These are phyloP conservation scores for Malurus cyaneus DNA, from an alignment of 2,113 vertebrate genomes.

Conservation along the genomic window DNA sequence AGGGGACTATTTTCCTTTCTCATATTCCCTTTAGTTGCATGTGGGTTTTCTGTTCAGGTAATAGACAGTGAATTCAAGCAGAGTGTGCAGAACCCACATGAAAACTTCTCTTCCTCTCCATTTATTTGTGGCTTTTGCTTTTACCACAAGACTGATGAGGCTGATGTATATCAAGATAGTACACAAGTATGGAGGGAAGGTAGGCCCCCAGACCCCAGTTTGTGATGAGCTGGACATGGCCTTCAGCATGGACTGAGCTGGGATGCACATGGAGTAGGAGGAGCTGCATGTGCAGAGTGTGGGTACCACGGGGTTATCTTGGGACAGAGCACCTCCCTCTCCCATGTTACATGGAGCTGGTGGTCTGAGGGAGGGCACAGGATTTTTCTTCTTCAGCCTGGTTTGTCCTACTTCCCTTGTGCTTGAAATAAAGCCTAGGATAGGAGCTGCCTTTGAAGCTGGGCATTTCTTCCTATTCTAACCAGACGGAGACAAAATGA, in stretches of 20 bases:
- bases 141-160: not conserved
- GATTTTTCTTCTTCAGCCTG: not conserved
- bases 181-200: not conserved
- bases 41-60: not conserved
- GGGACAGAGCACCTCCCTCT: not conserved
- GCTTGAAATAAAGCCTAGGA: not conserved
- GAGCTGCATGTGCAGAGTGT: not conserved
- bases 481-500: not conserved
- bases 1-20: not conserved
- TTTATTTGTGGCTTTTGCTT: not conserved
- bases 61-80: not conserved
- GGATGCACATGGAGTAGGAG: not conserved
- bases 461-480: not conserved
- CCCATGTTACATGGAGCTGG: not conserved
- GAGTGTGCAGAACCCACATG: not conserved
- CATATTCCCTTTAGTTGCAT: not conserved
- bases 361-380: accelerated
- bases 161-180: not conserved
- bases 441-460: not conserved
- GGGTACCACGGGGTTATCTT: not conserved
- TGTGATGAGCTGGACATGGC: not conserved
- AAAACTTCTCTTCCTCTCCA: not conserved
- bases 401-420: not conserved
- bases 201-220: not conserved
- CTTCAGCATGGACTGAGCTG: not conserved